Conservation (phyloP, 2,797 vertebrate species). For the Mormyrus hasselquistii region DNA sequence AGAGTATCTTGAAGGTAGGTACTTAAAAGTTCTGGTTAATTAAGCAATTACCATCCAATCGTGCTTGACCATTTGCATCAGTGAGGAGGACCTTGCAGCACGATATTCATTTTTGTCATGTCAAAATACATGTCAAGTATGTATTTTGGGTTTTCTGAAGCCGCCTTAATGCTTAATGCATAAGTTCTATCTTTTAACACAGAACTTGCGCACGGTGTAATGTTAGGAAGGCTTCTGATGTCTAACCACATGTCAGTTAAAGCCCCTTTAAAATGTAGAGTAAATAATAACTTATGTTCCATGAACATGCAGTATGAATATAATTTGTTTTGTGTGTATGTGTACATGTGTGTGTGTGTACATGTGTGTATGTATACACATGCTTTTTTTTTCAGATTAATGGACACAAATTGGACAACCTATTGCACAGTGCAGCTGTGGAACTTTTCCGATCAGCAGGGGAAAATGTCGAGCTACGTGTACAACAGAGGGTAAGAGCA, state of each 20-base stretch:
- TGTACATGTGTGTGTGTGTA: not conserved
- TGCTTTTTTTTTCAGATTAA: conserved; percentile 69
- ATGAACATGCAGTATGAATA: not conserved
- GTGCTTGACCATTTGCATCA: not conserved
- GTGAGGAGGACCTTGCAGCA: not conserved
- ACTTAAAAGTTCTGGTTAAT: not conserved
- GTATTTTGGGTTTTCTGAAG: not conserved
- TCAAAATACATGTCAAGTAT: not conserved
- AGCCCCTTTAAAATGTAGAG: not conserved
- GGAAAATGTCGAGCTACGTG: conserved; percentile 69
- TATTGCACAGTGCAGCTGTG: conserved; percentile 74
- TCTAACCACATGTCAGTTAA: not conserved
- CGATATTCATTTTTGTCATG: not conserved
- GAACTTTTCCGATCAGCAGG: conserved; percentile 82
- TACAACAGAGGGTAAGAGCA: conserved; percentile 77
- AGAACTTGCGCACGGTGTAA: not conserved
- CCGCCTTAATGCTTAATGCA: not conserved
- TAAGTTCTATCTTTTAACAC: not conserved
- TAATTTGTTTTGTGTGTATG: not conserved
- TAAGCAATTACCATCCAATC: not conserved
- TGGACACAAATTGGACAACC: conserved; percentile 68
- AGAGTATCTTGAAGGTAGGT: not conserved
- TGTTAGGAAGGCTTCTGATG: too few species aligned
- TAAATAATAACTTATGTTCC: not conserved
- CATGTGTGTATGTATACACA: not conserved